These are phyloP conservation scores for Volucella inflata DNA, from an alignment of 2,888 invertebrate species.

Conservation along the genomic window DNA sequence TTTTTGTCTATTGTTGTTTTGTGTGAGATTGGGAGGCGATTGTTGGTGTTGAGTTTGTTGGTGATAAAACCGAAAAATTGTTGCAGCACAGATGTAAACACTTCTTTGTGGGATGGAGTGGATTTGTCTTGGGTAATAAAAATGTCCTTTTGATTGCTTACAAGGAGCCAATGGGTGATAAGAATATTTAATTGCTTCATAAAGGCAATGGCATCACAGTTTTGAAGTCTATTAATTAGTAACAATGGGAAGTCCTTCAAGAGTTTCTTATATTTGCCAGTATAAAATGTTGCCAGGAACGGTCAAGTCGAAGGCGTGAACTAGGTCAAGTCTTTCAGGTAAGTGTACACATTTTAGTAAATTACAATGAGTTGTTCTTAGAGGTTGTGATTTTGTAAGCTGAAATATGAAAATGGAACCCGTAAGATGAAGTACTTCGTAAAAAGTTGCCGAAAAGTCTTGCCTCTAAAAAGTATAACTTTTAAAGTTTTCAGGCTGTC, in stretches of 20 bases:
- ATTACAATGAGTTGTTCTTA: conserved; percentile 4
- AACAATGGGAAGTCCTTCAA: no score
- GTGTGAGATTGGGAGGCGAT: conserved; percentile 30
- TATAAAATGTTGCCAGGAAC: no score
- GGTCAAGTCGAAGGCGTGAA: no score
- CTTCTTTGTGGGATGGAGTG: conserved; percentile 38
- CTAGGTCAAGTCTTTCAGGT: no score
- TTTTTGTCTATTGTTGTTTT: conserved; percentile 5
- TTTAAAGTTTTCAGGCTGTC: no score
- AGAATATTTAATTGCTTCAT: conserved; percentile 69
- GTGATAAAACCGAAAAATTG: conserved; percentile 8
- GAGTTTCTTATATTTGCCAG: no score
- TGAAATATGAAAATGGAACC: background rate
- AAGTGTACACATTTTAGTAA: no score
- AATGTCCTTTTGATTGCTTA: conserved; percentile 56
- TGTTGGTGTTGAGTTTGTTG: conserved; percentile 42
- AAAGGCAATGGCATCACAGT: conserved; percentile 39
- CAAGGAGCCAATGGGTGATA: conserved; percentile 43
- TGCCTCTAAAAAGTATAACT: no score
- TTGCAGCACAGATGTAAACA: conserved; percentile 57
- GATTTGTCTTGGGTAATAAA: conserved; percentile 55
- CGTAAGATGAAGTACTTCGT: conserved; percentile 24
- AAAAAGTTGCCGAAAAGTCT: background rate
- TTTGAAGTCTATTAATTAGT: conserved; percentile 35
- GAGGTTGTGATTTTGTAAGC: conserved; percentile 16